These are phyloP conservation scores for Nesoenas mayeri DNA, from an alignment of 2,113 vertebrate genomes.

Conservation along the genomic window DNA sequence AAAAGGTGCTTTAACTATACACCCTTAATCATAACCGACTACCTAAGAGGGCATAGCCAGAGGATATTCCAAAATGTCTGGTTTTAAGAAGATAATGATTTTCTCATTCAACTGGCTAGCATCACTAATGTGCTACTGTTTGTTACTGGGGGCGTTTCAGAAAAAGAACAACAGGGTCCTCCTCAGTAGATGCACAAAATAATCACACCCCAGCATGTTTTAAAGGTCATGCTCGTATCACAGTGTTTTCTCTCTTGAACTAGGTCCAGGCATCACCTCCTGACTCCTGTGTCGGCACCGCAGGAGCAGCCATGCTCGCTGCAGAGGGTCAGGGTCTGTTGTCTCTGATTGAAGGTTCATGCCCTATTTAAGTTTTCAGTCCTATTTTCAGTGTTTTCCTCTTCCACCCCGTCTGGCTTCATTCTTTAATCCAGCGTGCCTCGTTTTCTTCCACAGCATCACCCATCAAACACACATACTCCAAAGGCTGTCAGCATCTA, in stretches of 20 bases:
- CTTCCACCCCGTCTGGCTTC: not conserved
- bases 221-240: not conserved
- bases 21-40: not conserved
- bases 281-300: accelerated
- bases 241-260: not conserved
- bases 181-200: not conserved
- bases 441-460: not conserved
- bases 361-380: not conserved
- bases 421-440: not conserved
- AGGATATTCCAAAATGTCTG: not conserved
- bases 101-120: accelerated
- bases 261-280: not conserved
- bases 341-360: not conserved
- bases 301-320: not conserved
- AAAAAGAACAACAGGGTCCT: not conserved
- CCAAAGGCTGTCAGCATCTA: not conserved
- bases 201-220: not conserved
- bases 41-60: not conserved
- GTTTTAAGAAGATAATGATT: not conserved
- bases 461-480: not conserved
- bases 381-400: not conserved
- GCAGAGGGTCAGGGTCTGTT: not conserved
- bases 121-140: not conserved
- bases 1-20: not conserved
- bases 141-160: not conserved